Base-by-base conservation (phyloP, 2,113 vertebrate species). In the Tenrec ecaudatus region DNA sequence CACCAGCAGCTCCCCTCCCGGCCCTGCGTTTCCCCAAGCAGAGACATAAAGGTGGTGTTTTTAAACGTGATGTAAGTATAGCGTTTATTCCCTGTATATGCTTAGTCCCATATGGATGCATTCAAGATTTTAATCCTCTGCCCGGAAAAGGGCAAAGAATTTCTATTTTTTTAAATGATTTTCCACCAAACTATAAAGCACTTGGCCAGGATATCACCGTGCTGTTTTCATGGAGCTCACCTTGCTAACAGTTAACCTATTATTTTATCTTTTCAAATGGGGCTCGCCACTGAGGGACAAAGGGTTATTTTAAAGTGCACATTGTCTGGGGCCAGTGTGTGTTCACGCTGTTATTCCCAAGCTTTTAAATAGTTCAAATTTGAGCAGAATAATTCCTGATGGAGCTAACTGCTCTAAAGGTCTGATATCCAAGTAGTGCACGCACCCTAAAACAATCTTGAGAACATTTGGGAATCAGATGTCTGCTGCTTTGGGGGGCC, bases 271-370 rank as follows among this genome's bases (percentile, higher is more conserved):
- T 86, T 4, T 2, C 91, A 90, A 94, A 93, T 66, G 78, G 77
- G 94, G 73, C 36, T 95, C 86, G 12, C 92, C 31, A 88, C 69
- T 25, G 90, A 91, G 75, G 89, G 96, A 98, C 96, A 97, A 96
- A 97, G 89, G 85, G 84, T 88, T 92, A 92, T 92, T 87, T 79
- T 96, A 89, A 93, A 95, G 58, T 58, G 25, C 36, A 36, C 16
- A 85, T 82, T 73, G 83, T 0, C 33, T 82, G 64, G 29, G 29
- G 89, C 1, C 27, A 40, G 92, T 92, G 77, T 78, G 22, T 40
- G 40, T 31, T 80, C 77, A 36, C 53, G 91, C 31, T 92, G 91
- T 66, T 27, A 92, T 53, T 36, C 78, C 89, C 23, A 81, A 93
- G 19, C 69, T 94, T 62, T 91, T 94, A 4, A 43, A 4, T 69